Conservation (phyloP, 2,888 invertebrate genomes). For the Eupithecia insigniata region DNA sequence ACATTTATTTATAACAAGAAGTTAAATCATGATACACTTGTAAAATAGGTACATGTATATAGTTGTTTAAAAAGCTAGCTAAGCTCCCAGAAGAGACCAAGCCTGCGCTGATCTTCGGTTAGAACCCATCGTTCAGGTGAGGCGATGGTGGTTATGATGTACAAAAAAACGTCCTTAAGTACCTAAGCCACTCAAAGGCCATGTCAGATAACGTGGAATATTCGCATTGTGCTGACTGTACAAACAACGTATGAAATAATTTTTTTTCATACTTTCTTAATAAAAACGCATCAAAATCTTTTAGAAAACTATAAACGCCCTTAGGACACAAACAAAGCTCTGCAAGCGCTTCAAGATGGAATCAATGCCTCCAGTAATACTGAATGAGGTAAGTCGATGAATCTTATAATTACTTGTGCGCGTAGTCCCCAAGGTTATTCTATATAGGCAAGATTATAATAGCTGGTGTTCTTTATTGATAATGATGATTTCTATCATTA, state of each 20-base stretch:
- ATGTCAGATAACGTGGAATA: background rate
- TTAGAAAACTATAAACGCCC: background rate
- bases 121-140: no score
- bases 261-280: background rate
- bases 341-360: conserved; percentile 18
- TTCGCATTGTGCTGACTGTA: background rate
- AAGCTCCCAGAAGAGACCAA: no score
- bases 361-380: conserved; percentile 38
- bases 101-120: no score
- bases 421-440: conserved; percentile 42
- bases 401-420: conserved; percentile 56
- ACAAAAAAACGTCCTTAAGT: no score
- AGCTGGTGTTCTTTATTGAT: conserved; percentile 16
- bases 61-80: no score
- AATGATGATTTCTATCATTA: no score
- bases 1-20: no score
- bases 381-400: conserved; percentile 50
- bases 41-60: no score
- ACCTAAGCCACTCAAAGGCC: background rate
- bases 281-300: background rate
- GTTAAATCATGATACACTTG: no score
- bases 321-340: conserved; percentile 19
- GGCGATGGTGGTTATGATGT: no score
- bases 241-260: background rate
- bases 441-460: conserved; percentile 1